These are phyloP conservation scores for Corbicula japonica DNA, from an alignment of 2,888 invertebrate genomes.

Conservation along the genomic window DNA sequence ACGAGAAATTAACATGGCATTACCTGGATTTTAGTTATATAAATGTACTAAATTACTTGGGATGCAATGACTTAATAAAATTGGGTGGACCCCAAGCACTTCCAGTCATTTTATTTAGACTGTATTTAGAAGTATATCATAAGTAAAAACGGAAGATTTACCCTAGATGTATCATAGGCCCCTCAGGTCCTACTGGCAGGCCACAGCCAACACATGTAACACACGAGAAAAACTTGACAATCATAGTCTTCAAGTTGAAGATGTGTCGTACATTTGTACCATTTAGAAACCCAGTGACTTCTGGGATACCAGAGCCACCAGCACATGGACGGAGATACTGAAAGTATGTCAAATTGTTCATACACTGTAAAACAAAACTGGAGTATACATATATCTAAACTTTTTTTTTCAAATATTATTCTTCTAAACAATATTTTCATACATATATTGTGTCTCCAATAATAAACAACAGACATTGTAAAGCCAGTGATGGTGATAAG, in stretches of 20 bases:
- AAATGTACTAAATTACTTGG: no score
- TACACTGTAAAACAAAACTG: background rate
- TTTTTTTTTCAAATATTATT: background rate
- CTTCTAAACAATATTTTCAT: no score
- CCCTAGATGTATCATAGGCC: constrained; percentile 87
- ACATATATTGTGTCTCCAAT: no score
- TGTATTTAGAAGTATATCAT: no score
- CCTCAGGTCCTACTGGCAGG: constrained; percentile 87
- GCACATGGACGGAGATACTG: constrained; percentile 84
- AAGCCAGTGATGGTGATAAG: no score
- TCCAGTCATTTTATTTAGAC: no score
- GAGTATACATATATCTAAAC: constrained; percentile 3
- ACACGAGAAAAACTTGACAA: constrained; percentile 86
- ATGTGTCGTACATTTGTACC: constrained; percentile 86
- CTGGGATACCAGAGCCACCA: constrained; percentile 85
- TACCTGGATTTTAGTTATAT: no score
- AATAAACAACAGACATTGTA: no score
- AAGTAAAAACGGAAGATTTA: constrained; percentile 53
- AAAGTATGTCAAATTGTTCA: constrained; percentile 3
- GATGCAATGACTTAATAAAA: no score
- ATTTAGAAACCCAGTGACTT: constrained; percentile 86
- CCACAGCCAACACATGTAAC: constrained; percentile 86
- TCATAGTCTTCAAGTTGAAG: constrained; percentile 85
- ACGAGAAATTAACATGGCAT: no score
- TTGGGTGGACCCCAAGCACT: no score